Conservation (phyloP, 2,888 invertebrate species). For the Spisula solida region DNA sequence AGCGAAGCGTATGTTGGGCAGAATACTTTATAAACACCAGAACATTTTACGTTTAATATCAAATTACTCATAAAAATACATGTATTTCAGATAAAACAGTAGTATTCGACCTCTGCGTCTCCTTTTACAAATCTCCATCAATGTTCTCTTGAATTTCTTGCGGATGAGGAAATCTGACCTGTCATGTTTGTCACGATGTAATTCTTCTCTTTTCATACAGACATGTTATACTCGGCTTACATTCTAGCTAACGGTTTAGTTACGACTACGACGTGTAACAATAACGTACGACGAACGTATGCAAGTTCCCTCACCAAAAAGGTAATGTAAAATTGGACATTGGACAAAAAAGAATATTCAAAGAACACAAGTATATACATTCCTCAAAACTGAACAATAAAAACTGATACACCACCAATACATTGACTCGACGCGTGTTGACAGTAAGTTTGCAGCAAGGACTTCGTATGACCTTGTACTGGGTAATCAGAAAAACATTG, state of each 20-base stretch:
- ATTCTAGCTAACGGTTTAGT: conserved; percentile 1
- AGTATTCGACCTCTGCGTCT: conserved; percentile 45
- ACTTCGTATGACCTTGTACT: no score
- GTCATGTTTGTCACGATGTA: conserved; percentile 42
- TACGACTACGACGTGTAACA: not conserved
- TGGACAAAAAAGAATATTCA: no score
- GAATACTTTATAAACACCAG: not conserved
- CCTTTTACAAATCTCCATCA: conserved; percentile 52
- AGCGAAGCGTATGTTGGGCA: no score
- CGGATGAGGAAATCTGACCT: conserved; percentile 51
- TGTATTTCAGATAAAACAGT: not conserved
- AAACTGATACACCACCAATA: no score
- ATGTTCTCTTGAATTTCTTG: conserved; percentile 51
- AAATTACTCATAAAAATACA: not conserved
- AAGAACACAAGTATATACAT: no score
- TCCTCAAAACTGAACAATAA: no score
- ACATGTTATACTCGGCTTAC: conserved; percentile 59
- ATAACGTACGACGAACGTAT: no score
- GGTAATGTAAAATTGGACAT: no score
- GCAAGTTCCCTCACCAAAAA: no score
- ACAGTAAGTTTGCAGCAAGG: no score
- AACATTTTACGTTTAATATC: not conserved
- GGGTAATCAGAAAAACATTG: no score
- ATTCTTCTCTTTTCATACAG: conserved; percentile 48
- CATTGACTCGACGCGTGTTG: no score